phyloP scores from a whole-genome alignment of 2,113 vertebrate genomes.

The Excalfactoria chinensis region DNA sequence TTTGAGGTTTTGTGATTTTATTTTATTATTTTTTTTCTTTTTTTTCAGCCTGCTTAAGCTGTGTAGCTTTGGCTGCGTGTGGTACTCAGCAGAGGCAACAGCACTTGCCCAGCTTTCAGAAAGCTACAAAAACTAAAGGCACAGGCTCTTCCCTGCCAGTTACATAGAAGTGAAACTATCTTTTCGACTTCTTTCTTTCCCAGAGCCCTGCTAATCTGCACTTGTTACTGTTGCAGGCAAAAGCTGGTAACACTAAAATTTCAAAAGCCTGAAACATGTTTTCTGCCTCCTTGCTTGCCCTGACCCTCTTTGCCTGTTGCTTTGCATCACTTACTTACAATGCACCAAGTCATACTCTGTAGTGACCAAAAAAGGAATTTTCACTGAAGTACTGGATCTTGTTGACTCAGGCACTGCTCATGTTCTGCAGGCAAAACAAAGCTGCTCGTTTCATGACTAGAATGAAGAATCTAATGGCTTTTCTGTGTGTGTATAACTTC shows the following conservation, averaged over 20 bases:
- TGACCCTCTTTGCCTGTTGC: not conserved
- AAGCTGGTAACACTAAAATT: not conserved
- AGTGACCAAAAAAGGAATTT: constrained; percentile 81
- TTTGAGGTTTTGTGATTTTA: too few species aligned
- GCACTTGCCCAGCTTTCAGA: not conserved
- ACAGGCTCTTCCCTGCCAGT: not conserved
- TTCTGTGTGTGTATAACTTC: not conserved
- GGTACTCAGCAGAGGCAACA: not conserved
- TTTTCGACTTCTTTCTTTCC: not conserved
- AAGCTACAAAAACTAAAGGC: not conserved
- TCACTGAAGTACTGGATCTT: constrained; percentile 35
- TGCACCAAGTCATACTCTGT: constrained; percentile 30
- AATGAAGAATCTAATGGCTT: not conserved
- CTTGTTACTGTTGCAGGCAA: not conserved
- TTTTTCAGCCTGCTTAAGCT: not conserved
- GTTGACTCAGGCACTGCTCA: constrained; percentile 66
- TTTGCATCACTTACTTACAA: constrained; percentile 66
- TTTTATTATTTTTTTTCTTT: too few species aligned
- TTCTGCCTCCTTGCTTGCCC: not conserved
- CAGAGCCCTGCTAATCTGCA: not conserved
- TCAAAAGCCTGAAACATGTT: not conserved
- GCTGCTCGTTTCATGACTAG: not conserved
- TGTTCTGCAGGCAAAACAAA: constrained; percentile 5
- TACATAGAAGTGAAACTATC: not conserved
- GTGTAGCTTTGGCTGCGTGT: not conserved